phyloP scores from a whole-genome alignment of 1,140 invertebrate species.

The Oppia nitens region DNA sequence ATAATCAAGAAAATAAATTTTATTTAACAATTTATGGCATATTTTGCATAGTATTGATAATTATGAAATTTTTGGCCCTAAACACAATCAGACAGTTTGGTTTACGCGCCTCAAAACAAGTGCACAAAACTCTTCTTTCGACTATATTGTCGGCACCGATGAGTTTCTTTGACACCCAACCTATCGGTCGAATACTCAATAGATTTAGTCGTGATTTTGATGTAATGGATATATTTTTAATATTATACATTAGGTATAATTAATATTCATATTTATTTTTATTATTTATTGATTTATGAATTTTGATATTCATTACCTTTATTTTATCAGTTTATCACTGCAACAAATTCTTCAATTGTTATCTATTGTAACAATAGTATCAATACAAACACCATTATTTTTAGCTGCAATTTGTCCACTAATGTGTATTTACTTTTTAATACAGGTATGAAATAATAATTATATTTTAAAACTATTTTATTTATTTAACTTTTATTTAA shows the following conservation, averaged over 20 bases:
- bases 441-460: constrained; percentile 30
- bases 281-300: neutral
- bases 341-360: constrained; percentile 29
- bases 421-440: constrained; percentile 36
- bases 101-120: constrained; percentile 17
- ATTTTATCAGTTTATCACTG: constrained; percentile 22
- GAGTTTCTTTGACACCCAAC: constrained; percentile 32
- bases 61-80: neutral
- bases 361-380: constrained; percentile 36
- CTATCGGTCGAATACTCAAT: constrained; percentile 32
- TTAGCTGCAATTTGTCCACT: constrained; percentile 36
- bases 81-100: constrained; percentile 10
- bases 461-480: constrained; percentile 3
- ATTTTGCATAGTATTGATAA: constrained; percentile 19
- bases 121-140: constrained; percentile 23
- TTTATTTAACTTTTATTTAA: neutral
- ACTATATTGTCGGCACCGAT: constrained; percentile 28
- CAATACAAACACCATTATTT: constrained; percentile 37
- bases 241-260: constrained; percentile 28
- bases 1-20: constrained; percentile 14
- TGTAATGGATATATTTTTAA: too few species aligned
- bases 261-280: constrained; percentile 19
- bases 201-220: constrained; percentile 35
- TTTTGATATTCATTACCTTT: neutral
- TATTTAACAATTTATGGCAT: constrained; percentile 20